These are phyloP conservation scores for Bubo bubo DNA, from an alignment of 2,113 vertebrate genomes.

Conservation along the genomic window DNA sequence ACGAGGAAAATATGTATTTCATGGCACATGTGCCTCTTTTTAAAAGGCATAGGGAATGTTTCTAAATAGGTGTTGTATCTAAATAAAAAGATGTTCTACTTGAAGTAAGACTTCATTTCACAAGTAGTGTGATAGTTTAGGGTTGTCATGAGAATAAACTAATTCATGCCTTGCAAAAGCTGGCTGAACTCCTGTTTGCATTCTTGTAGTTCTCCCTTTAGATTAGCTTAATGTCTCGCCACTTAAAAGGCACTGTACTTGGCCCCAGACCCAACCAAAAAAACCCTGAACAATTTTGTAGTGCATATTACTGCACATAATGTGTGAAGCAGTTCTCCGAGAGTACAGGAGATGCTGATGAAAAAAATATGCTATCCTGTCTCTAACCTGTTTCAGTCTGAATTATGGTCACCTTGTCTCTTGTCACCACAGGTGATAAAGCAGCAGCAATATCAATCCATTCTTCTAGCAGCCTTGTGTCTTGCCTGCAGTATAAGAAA, in stretches of 20 bases:
- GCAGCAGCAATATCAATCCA: background rate
- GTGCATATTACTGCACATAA: background rate
- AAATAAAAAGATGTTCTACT: background rate
- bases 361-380: background rate
- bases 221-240: background rate
- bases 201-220: background rate
- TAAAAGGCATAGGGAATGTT: background rate
- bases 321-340: background rate
- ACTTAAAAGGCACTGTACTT: background rate
- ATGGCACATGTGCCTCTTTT: background rate
- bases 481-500: background rate
- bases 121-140: background rate
- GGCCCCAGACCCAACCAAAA: background rate
- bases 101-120: background rate
- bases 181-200: background rate
- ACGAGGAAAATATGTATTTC: background rate
- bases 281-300: background rate
- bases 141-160: background rate
- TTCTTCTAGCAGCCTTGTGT: background rate
- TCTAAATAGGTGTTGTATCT: background rate
- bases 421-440: conserved; percentile 10
- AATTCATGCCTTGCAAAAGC: background rate
- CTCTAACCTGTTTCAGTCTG: background rate
- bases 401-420: background rate
- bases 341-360: background rate